Base-by-base conservation (phyloP, 2,888 invertebrate species). In the Allolobophora icterica region DNA sequence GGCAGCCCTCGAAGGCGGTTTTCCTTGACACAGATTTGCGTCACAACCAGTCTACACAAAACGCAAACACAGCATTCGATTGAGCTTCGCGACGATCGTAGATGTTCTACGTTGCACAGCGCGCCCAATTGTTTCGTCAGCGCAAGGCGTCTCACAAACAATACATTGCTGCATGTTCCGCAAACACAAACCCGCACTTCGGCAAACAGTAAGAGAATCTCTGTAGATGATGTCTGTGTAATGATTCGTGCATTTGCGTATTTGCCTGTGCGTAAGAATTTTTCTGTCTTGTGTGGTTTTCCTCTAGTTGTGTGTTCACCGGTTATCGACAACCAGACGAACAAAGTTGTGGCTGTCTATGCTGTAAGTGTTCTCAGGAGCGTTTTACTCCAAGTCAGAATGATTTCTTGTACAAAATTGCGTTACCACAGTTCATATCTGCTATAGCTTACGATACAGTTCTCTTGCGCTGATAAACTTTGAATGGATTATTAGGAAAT, bases 281-380 rank as follows among this genome's bases (percentile, higher is more conserved):
- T n/a, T 38, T 91, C n/a, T 91, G 33, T 89, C 90, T 71, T 84
- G 87, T 84, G 24, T 87, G 84, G 84, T 84, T 84, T 45, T 90
- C 34, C 91, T 92, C 34, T 91, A 92, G 92, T 92, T 45, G 90
- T 92, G 30, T 92, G 92, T 83, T 91, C 92, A 11, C 92, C 92
- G 90, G 91, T 92, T 13, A 40, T 92, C 19, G 92, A 92, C 91
- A 89, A 35, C 35, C 92, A 92, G 24, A 90, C 42, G 42, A 91
- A 93, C n/a, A 89, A 84, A 89, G 91, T 93, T 38, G 84, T 93
- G 58, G 92, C 91, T 4, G 91, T 93, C 35, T 91, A 92, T 90
- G 91, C 92, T 84, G 93, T 93, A 71, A 93, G 92, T 93, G 45
- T 83, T 45, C 30, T 13, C 33, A 6, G 58, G 21, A 13, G 2